Percentiles rank a stretch among this genome's conserved stretches.
Conservation (phyloP, 2,113 vertebrate genomes). For the Fregata magnificens region DNA sequence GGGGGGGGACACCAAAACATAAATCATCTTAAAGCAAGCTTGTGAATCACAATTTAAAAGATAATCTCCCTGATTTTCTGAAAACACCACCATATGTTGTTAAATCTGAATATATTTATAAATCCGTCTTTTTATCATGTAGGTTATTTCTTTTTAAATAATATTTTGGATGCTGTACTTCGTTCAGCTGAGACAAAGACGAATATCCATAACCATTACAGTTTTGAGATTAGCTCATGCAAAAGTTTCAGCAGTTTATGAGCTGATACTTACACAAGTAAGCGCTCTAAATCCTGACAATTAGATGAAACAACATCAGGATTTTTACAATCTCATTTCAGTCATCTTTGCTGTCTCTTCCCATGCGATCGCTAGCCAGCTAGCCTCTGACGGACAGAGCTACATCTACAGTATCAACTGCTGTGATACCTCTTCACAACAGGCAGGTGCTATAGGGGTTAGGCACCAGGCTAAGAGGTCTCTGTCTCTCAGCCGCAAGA, state of each 20-base stretch:
- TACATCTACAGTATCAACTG: not conserved
- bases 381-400: not conserved
- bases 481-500: not conserved
- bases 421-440: not conserved
- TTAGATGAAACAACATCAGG: not conserved
- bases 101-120: not conserved
- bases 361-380: not conserved
- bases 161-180: not conserved
- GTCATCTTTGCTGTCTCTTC: not conserved
- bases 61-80: not conserved
- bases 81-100: not conserved
- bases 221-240: not conserved
- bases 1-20: no score
- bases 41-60: not conserved
- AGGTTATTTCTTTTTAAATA: not conserved
- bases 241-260: not conserved
- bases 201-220: not conserved
- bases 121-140: not conserved
- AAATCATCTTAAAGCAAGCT: not conserved
- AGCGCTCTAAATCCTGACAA: not conserved
- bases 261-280: not conserved
- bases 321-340: not conserved
- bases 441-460: not conserved
- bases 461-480: not conserved
- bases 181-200: not conserved